Evolutionary conservation across 64 coral and sea anemone genomes (phyloP), one percentile per base, ranked within the genome.

Genomic region (Actinia tenebrosa): DNA sequence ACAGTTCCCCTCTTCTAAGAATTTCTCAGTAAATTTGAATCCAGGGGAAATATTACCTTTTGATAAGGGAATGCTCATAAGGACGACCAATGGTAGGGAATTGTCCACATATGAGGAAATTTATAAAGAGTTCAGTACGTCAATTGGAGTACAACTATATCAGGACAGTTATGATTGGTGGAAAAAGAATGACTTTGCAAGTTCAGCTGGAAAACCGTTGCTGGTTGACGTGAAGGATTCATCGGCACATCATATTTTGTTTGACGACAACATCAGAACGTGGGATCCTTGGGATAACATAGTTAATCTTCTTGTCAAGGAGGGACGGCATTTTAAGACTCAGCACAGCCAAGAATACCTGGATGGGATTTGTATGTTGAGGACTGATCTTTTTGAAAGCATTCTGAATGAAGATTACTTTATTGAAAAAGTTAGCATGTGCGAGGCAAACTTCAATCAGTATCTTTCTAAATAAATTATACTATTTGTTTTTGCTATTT

Each of bases 261-360:
- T 96, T 90, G 94, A 96, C 61, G 94, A 96, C 56, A 96, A 96
- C 59, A 92, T 96, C 43, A 90, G 94, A 44, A 47, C 91, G 18
- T 96, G 88, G 94, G 77, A 92, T 44, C 94, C 94, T 27, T 86
- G 72, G 9, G 89, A 96, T 53, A 96, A 89, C 43, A 96, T 96
- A 77, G 85, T 96, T 43, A 89, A 93, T 75, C 3, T 93, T 10
- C 43, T 93, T 23, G 71, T 90, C 5, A 78, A 66, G n/a, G 45
- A 90, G 15, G 8, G 85, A n/a, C 85, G 61, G 3, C 11, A 37
- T 9, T 96, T 96, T 77, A 17, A 64, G 23, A 4, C 63, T 23
- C 25, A 20, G n/a, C 66, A 93, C 68, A 87, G 87, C 10, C 77
- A 92, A 84, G 26, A 62, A 13, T 96, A 86, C 78, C 56, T 75